These are phyloP conservation scores for Tanypteryx hageni DNA, from an alignment of 2,888 invertebrate genomes.

Conservation along the genomic window DNA sequence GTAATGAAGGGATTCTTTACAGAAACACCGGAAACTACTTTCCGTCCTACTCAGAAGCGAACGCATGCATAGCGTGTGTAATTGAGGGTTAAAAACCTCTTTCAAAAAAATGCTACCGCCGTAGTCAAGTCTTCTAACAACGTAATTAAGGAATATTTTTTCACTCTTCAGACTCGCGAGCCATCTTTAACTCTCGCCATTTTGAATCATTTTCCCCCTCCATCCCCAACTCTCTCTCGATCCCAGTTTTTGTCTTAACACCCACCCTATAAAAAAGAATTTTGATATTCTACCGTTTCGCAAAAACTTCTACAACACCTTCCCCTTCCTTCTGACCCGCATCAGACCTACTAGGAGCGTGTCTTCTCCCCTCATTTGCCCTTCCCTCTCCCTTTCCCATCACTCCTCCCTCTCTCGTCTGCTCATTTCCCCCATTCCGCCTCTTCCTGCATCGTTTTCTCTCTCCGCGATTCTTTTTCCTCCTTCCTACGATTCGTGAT, in stretches of 20 bases:
- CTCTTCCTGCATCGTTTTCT: not conserved
- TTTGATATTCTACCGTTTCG: not conserved
- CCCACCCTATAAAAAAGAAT: not conserved
- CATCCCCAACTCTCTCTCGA: not conserved
- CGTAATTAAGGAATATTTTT: conserved; percentile 28
- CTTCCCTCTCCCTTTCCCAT: not conserved
- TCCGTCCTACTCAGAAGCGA: not conserved
- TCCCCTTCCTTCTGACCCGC: too few species aligned
- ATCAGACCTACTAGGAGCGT: not conserved
- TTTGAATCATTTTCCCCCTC: not conserved
- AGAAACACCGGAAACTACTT: not conserved
- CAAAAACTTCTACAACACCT: not conserved
- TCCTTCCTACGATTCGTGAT: conserved; percentile 15
- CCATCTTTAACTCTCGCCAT: not conserved
- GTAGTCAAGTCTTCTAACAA: conserved; percentile 10
- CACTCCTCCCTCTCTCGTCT: not conserved
- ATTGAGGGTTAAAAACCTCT: conserved; percentile 32
- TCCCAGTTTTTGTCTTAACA: not conserved
- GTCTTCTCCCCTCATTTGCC: not conserved
- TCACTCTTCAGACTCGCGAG: not conserved
- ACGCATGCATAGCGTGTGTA: not conserved
- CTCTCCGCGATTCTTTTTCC: not conserved
- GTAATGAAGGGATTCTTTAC: too few species aligned
- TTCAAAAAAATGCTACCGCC: not conserved
- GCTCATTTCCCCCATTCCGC: not conserved